Base-by-base conservation (phyloP, 1,140 invertebrate species). In the Drosophila subpulchrella region DNA sequence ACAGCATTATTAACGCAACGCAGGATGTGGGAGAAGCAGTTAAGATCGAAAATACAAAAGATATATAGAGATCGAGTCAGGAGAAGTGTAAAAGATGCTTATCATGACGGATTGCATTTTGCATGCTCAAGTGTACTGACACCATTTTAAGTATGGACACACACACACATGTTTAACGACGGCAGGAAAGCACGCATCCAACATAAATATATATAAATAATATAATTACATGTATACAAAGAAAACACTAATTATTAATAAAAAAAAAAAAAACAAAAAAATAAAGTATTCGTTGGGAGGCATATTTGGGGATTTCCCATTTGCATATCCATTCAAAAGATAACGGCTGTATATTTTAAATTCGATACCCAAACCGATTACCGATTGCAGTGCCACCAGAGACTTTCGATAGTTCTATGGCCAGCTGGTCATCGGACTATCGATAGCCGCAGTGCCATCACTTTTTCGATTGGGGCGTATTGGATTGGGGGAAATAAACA, bases 221-320 rank as follows among this genome's bases (percentile, higher is more conserved):
- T 75, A 86, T 66, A 86, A 89, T 84, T 88, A 88, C 85, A 84
- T 89, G 84, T 88, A 89, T 88, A 88, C 84, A 88, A 62, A 77
- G 46, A 89, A 73, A 86, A 86, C 54, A 84, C 59, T 71, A 86
- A 86, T 75, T 82, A 85, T 88, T 75, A 86, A 86, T 86, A 86
- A 86, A 85, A 88, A 77, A 71, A 68, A 13, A 68, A 78, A 75
- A 77, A 78, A 66, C 61, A 51, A 60, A 48, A 66, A 15, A 11
- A 1, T 4, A 17, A 2, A 4, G 30, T 57, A 30, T n/a, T 17
- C 11, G 10, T 3, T 30, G 47, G 41, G 41, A 1, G n/a, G 42
- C 17, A 20, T 11, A 24, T 20, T 20, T 20, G 2, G 8, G 8
- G 4, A 6, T 20, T 20, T 20, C 15, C 4, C 0, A 0, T 7